Base-by-base conservation (phyloP, 2,888 invertebrate genomes). In the Chrysopilus asiliformis region DNA sequence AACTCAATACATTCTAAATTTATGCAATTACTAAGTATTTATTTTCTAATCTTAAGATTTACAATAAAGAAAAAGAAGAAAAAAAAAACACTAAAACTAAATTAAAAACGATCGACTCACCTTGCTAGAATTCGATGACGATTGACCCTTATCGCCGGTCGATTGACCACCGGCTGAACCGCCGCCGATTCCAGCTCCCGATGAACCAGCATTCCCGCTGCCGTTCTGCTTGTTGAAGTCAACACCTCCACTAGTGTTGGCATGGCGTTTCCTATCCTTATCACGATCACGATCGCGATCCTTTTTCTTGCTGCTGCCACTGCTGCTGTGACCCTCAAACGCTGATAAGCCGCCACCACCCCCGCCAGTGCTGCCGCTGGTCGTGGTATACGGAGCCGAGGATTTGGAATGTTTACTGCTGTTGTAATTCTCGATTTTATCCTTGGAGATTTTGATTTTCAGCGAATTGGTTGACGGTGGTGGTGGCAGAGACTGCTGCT, bases 371-470 rank as follows among this genome's bases (percentile, higher is more conserved):
- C n/a, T n/a, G 14, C 39, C 34, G 25, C 35, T 40, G 17, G 34
- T 38, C 12, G 31, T 37, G 31, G 22, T 40, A 36, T 17, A 34
- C 37, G 37, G 29, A 31, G 34, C 27, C 22, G 28, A 24, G n/a
- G 43, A 36, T 40, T 46, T 35, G 29, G 40, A 31, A 31, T 41
- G 31, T 37, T 41, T 38, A 39, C 38, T 56, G n/a, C n/a, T n/a
- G n/a, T n/a, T n/a, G 32, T 53, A 71, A 28, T 66, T 68, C 44
- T 74, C 75, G 31, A 79, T 67, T 39, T 74, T 71, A 44, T 82
- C 81, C 52, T 82, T 82, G 17, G 82, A 74, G 45, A 86, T 84
- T 65, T 84, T 85, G 48, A 85, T 79, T 59, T 82, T 84, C 27
- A 84, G 59, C 2, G 73, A 71, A 4, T 68, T 62, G 0, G 60